Conservation (phyloP, 2,113 vertebrate species). For the Seriola quinqueradiata region DNA sequence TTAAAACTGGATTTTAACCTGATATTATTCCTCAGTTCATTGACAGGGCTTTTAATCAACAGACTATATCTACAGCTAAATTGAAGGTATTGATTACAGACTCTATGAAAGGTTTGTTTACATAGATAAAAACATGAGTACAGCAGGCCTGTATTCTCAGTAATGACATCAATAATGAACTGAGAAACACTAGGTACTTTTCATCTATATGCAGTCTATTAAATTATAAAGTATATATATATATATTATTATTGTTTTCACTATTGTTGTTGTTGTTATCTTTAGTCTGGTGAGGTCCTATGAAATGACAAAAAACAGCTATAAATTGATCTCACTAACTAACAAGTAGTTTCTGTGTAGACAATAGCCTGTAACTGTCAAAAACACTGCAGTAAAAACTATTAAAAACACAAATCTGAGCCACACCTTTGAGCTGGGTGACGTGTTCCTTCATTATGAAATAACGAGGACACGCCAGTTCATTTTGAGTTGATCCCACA, state of each 20-base stretch:
- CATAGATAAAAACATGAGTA: background rate
- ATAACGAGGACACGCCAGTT: too few relatives aligned
- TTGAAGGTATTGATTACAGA: background rate
- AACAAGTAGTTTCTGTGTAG: too few relatives aligned
- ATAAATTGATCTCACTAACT: too few relatives aligned
- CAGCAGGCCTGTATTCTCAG: background rate
- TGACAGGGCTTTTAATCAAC: background rate
- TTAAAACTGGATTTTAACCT: background rate
- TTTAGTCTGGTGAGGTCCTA: background rate
- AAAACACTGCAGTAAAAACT: too few relatives aligned
- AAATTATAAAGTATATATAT: background rate
- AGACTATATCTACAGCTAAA: background rate
- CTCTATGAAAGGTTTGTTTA: conserved; percentile 2
- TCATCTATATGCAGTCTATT: background rate
- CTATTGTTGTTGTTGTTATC: too few relatives aligned
- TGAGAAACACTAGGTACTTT: background rate
- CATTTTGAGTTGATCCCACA: too few relatives aligned
- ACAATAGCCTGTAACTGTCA: too few relatives aligned
- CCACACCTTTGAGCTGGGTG: too few relatives aligned
- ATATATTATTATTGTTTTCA: too few relatives aligned
- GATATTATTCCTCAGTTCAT: background rate
- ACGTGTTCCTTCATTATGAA: too few relatives aligned
- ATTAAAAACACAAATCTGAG: too few relatives aligned
- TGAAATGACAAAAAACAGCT: too few relatives aligned
- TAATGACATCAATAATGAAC: background rate